phyloP scores from a whole-genome alignment of 2,113 vertebrate species.

The Jacana jacana region DNA sequence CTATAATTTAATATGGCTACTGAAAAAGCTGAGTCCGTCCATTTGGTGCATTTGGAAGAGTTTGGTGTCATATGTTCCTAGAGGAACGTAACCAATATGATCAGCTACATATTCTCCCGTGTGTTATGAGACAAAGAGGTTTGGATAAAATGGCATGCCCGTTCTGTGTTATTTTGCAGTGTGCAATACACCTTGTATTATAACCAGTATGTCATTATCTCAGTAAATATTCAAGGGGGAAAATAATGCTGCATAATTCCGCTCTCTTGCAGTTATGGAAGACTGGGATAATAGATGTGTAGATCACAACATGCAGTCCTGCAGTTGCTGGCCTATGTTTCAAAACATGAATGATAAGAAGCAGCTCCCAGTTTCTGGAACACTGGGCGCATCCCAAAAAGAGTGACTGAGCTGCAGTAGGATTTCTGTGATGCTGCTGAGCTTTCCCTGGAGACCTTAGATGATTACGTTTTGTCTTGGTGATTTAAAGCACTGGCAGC shows the following conservation, averaged over 20 bases:
- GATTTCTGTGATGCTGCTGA: background rate
- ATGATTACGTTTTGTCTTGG: background rate
- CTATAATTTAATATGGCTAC: background rate
- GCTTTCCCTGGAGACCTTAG: background rate
- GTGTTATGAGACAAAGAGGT: background rate
- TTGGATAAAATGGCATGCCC: rapidly evolving
- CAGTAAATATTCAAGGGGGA: background rate
- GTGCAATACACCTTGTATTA: background rate
- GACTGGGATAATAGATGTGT: background rate
- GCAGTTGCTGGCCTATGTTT: background rate
- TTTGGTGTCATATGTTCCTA: background rate
- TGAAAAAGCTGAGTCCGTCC: background rate
- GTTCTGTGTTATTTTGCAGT: background rate
- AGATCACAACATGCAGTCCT: background rate
- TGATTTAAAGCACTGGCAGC: background rate
- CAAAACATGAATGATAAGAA: background rate
- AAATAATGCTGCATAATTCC: background rate
- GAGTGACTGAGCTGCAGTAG: background rate
- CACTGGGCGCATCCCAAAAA: background rate
- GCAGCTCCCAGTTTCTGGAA: background rate
- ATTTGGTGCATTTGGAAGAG: background rate
- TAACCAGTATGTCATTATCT: background rate
- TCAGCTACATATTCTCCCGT: background rate
- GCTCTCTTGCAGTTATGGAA: background rate
- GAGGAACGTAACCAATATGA: background rate